Conservation (phyloP, 1,140 invertebrate genomes). For the Bactericera cockerelli region DNA sequence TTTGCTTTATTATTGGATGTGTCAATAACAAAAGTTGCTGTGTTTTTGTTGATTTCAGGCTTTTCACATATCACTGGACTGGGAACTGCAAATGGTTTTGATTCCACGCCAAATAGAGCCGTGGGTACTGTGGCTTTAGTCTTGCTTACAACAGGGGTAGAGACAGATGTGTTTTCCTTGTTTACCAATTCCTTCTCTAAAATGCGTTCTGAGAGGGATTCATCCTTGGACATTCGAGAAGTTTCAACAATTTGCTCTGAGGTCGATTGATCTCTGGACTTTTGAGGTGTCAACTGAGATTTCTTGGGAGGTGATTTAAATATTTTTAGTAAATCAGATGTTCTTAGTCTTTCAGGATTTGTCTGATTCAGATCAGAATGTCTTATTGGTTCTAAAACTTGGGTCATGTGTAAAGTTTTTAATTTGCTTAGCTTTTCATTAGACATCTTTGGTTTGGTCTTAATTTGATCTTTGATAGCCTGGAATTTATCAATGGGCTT, state of each 20-base stretch:
- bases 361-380: background rate
- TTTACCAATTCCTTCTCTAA: too few relatives aligned
- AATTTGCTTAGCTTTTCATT: background rate
- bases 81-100: background rate
- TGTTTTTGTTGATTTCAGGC: conserved; percentile 1
- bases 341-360: background rate
- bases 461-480: background rate
- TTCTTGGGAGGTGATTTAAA: background rate
- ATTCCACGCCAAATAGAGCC: too few relatives aligned
- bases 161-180: too few relatives aligned
- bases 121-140: too few relatives aligned
- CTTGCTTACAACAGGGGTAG: too few relatives aligned
- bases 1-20: conserved; percentile 4
- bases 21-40: background rate
- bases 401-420: conserved; percentile 1
- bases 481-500: background rate
- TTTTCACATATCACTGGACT: background rate
- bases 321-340: background rate
- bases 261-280: too few relatives aligned
- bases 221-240: too few relatives aligned
- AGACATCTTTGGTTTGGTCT: background rate
- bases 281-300: background rate
- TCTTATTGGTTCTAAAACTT: conserved; percentile 2
- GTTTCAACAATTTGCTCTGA: too few relatives aligned
- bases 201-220: too few relatives aligned